Base-by-base conservation (phyloP, 2,113 vertebrate species). In the Mola mola region DNA sequence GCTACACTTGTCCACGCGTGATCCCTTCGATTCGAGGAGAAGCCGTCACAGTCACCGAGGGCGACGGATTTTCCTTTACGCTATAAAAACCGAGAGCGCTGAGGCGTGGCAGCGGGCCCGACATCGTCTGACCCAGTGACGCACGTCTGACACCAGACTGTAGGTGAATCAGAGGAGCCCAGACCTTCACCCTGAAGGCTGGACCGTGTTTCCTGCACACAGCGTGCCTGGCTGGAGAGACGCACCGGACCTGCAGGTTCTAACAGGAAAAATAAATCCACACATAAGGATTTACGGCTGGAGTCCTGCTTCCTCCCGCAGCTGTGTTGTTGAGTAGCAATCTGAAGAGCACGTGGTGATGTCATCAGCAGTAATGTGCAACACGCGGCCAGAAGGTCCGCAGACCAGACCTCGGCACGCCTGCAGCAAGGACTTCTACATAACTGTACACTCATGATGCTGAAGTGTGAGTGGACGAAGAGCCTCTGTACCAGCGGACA, bases 71-170 rank as follows among this genome's bases (percentile, higher is more conserved):
- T n/a, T n/a, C n/a, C n/a, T n/a, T n/a, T n/a, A n/a, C n/a, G n/a
- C n/a, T n/a, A n/a, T n/a, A n/a, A n/a, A n/a, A n/a, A n/a, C n/a
- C n/a, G n/a, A n/a, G n/a, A n/a, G n/a, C n/a, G n/a, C n/a, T 44
- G 44, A 50, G 44, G 68, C 57, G 67, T 78, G 62, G 41, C 38
- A n/a, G 17, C 40, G 36, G 1, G 1, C 5, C 50, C 25, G 33
- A 24, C 37, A 5, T 17, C 2, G 4, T 17, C n/a, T 28, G 51
- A 41, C 25, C 56, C 62, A 61, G 41, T 53, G 56, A 62, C 37
- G 36, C 61, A 34, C 37, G 66, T 66, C 62, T 43, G 34, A 56
- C 62, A 63, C 28, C 40, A 58, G 52, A 37, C 63, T 19, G 62
- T 43, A 38, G 66, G 37, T 38, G 63, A 56, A 57, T 68, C 50